phyloP scores from a whole-genome alignment of 1,140 invertebrate genomes.

The Euglossa dilemma region DNA sequence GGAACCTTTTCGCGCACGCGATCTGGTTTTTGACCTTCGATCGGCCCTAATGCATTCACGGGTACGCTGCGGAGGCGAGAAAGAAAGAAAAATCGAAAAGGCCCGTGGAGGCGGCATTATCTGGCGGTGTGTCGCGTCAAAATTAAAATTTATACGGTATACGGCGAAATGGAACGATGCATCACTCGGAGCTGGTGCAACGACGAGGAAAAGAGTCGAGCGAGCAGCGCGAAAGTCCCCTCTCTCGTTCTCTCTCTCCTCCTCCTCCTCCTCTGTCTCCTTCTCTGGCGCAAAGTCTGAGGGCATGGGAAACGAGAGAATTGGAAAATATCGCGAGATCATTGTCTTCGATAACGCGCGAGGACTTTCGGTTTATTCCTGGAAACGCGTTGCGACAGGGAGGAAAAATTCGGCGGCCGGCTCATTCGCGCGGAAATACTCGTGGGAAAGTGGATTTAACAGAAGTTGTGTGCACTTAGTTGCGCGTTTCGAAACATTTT shows the following conservation, averaged over 20 bases:
- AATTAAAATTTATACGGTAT: slow-evolving; percentile 41
- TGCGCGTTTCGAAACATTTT: slow-evolving; percentile 8
- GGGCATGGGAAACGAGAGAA: background rate
- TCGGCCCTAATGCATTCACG: slow-evolving; percentile 18
- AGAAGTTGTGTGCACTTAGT: background rate
- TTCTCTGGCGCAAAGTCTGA: too few species aligned
- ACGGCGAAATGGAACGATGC: slow-evolving; percentile 20
- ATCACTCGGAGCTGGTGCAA: background rate
- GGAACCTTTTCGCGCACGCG: background rate
- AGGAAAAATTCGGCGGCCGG: background rate
- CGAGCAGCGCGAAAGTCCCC: background rate
- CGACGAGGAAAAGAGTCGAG: background rate
- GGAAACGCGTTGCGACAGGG: too few species aligned
- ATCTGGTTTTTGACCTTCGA: slow-evolving; percentile 10
- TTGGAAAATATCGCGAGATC: background rate
- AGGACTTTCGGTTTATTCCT: too few species aligned
- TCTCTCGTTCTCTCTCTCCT: background rate
- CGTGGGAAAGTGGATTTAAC: slow-evolving; percentile 1
- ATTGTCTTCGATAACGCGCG: background rate
- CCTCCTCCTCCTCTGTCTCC: too few species aligned
- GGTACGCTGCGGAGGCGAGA: background rate
- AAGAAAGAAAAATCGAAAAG: background rate
- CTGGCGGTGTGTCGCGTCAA: background rate
- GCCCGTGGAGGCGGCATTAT: slow-evolving; percentile 33
- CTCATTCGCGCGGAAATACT: background rate